A percentile compares a stretch with the other conserved stretches of the same genome.
Conservation (phyloP, 2,113 vertebrate species). For the Archocentrus centrarchus region DNA sequence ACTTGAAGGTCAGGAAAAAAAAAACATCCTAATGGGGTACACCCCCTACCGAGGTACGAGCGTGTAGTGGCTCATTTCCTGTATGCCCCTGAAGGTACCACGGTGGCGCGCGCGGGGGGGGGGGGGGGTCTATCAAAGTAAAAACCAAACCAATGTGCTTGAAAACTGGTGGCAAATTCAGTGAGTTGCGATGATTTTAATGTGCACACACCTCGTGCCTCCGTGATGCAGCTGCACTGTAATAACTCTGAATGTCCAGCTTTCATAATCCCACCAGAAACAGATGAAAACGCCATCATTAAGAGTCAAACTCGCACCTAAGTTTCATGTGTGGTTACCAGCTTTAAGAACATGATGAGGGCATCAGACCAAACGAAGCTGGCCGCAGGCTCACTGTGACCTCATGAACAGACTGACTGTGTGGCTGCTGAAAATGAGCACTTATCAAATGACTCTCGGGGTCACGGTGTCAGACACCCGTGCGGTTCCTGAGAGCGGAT, state of each 20-base stretch:
- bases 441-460: background rate
- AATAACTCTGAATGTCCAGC: background rate
- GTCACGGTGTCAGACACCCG: background rate
- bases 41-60: too few relatives aligned
- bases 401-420: background rate
- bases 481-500: background rate
- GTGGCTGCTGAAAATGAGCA: background rate
- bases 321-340: background rate
- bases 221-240: background rate
- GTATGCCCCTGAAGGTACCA: too few relatives aligned
- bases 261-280: background rate
- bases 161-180: too few relatives aligned
- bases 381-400: background rate
- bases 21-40: too few relatives aligned
- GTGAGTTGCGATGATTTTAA: background rate
- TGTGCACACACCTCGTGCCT: background rate
- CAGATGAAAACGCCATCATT: background rate
- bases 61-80: too few relatives aligned
- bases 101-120: too few relatives aligned
- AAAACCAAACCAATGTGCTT: fast-evolving
- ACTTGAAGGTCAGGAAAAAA: too few relatives aligned
- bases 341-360: background rate
- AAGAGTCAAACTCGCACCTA: fast-evolving
- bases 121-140: too few relatives aligned
- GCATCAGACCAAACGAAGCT: too few relatives aligned